phyloP scores from a whole-genome alignment of 2,797 vertebrate species.

The Loris lydekkerianus region DNA sequence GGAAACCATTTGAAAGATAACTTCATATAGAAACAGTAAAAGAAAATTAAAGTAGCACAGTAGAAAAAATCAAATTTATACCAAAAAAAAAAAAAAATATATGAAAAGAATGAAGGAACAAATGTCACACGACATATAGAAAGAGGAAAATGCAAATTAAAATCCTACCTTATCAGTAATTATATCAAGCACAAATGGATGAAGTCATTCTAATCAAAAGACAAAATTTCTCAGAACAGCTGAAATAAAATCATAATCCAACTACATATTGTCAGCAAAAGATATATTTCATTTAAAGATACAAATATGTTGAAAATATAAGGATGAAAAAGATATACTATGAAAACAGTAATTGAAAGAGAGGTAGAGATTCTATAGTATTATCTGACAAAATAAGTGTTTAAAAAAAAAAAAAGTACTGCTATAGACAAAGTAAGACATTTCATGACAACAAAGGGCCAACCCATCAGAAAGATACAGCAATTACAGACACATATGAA shows the following conservation, averaged over 20 bases:
- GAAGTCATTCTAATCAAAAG: background rate
- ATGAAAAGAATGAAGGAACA: background rate
- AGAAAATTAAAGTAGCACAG: background rate
- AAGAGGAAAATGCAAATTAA: background rate
- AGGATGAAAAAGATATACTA: no score
- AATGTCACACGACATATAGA: background rate
- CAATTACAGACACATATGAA: no score
- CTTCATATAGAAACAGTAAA: background rate
- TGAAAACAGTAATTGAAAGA: no score
- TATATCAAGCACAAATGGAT: background rate
- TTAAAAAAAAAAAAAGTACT: no score
- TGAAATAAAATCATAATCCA: background rate
- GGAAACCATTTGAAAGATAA: background rate
- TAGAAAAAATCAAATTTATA: background rate
- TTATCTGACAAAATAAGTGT: no score
- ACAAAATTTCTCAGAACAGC: background rate
- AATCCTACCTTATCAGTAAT: background rate
- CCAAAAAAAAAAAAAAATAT: background rate
- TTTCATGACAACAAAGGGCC: no score
- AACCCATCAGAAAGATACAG: no score
- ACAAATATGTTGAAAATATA: no score
- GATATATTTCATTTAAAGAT: background rate
- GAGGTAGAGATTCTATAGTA: no score
- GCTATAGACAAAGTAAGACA: no score
- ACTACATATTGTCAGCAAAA: background rate